Base-by-base conservation (phyloP, 1,140 invertebrate species). In the Zaprionus africanus region DNA sequence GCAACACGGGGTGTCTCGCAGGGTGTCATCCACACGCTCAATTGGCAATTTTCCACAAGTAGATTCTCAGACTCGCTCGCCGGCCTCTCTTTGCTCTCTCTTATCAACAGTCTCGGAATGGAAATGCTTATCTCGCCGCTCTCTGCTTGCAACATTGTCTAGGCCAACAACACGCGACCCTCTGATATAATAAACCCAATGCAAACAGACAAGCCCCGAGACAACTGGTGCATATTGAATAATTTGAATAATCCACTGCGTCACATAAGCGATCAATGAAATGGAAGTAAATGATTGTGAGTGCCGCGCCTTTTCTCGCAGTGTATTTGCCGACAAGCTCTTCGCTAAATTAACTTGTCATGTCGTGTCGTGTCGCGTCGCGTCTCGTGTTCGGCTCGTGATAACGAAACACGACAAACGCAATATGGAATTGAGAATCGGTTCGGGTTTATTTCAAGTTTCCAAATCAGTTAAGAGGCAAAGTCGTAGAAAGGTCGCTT, bases 21-120 rank as follows among this genome's bases (percentile, higher is more conserved):
- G 6, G 36, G 57, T 19, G n/a, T 60, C n/a, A 15, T 9, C 19
- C 24, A 24, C 19, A 38, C 24, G 12, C 15, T 28, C 66, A 69
- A 22, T 75, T 75, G 72, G 72, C 72, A 75, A 17, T 51, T 57
- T 58, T 75, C 72, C 72, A 75, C 53, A 28, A 2, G 15, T 51
- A 9, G 17, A 9, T 51, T 41, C 46, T 28, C 36, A 6, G 31
- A 13, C 31, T 57, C 28, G 5, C 51, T 46, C 7, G 5, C 9
- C 59, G 9, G 31, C 36, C 31, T 19, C 56, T 24, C 54, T 26
- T 7, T n/a, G 9, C 43, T 26, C 58, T 62, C 34, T 46, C 15
- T 26, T n/a, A 51, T 66, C 51, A 57, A n/a, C 19, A 41, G n/a
- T 6, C 13, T 4, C 17, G n/a, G 19, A 49, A 49, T 22, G 46